These are phyloP conservation scores for Hedychridium roseum DNA, from an alignment of 2,888 invertebrate species.

Conservation along the genomic window DNA sequence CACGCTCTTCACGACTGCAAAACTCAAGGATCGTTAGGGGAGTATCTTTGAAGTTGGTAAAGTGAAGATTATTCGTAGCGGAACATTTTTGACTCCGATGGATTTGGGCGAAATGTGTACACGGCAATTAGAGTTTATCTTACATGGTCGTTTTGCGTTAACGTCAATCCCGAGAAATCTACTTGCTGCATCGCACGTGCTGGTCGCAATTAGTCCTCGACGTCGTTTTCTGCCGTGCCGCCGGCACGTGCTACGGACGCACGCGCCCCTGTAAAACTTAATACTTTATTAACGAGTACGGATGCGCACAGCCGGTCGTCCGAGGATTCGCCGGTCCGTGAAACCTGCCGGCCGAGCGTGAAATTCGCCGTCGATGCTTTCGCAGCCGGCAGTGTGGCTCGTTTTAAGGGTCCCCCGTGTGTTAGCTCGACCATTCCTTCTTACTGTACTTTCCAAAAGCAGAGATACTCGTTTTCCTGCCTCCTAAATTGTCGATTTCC, in stretches of 20 bases:
- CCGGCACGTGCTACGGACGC: slow-evolving; percentile 2
- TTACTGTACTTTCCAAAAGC: too few relatives aligned
- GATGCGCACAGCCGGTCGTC: neutral
- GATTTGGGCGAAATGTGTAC: neutral
- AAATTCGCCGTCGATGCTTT: slow-evolving; percentile 37
- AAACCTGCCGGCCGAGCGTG: slow-evolving; percentile 34
- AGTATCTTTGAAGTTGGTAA: neutral
- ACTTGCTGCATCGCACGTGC: slow-evolving; percentile 27
- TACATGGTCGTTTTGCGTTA: neutral
- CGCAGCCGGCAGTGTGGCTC: too few relatives aligned
- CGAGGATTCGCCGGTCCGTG: slow-evolving; percentile 30
- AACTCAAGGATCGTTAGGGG: too few relatives aligned
- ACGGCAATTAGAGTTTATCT: too few relatives aligned
- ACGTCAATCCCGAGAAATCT: neutral
- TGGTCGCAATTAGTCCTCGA: slow-evolving; percentile 31
- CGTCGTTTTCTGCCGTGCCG: too few relatives aligned
- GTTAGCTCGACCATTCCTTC: too few relatives aligned
- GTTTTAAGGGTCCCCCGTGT: too few relatives aligned
- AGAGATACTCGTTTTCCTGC: too few relatives aligned
- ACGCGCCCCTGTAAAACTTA: slow-evolving; percentile 22
- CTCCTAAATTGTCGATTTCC: too few relatives aligned
- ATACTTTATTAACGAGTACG: slow-evolving; percentile 26
- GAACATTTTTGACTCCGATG: neutral
- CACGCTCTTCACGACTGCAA: too few relatives aligned
- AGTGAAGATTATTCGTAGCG: neutral